Evolutionary conservation across 1,140 invertebrate genomes (phyloP), one percentile per base, ranked within the genome.

Genomic region (Alviniconcha marisindica): DNA sequence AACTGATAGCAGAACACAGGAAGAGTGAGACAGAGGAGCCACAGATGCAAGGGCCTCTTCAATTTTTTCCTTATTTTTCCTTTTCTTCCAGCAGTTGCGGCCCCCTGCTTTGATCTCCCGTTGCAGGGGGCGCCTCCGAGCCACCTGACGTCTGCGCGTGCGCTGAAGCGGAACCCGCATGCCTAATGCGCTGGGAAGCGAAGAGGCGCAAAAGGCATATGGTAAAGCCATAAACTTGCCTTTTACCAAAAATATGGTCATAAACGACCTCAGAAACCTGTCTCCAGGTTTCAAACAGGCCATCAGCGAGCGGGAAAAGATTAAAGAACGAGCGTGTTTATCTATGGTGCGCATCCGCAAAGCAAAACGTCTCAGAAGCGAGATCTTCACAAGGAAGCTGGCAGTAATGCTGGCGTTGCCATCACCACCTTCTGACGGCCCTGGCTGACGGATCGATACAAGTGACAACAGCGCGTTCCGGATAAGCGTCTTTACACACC

Each of bases 131-230:
- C 33, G 33, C 56, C 40, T 66, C 36, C 38, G 60, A 60, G 78
- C 78, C 78, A 80, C 78, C 78, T 80, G 78, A 80, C 78, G 78
- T 80, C 78, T 80, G 78, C 78, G 78, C 78, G 28, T 80, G 78
- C 78, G 60, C 24, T 80, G 56, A 80, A 40, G 78, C 78, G 78
- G 60, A 80, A 80, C 78, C 24, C 78, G 78, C 78, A 80, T 80
- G 78, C 78, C 54, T 66, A 21, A 63, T n/a, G 54, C 33, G 36
- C 56, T 28, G 3, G 78, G 40, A 36, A 21, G 5, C 21, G 60
- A 18, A 60, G 33, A 36, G 40, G 60, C 33, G 56, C 56, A 60
- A 80, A 66, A n/a, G 60, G 36, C 78, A 80, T 80, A 63, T 80
- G 78, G 78, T n/a, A 80, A 80, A 60, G 78, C 69, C 78, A 44